These are phyloP conservation scores for Ginglymostoma cirratum DNA, from an alignment of 2,113 vertebrate species.

Conservation along the genomic window DNA sequence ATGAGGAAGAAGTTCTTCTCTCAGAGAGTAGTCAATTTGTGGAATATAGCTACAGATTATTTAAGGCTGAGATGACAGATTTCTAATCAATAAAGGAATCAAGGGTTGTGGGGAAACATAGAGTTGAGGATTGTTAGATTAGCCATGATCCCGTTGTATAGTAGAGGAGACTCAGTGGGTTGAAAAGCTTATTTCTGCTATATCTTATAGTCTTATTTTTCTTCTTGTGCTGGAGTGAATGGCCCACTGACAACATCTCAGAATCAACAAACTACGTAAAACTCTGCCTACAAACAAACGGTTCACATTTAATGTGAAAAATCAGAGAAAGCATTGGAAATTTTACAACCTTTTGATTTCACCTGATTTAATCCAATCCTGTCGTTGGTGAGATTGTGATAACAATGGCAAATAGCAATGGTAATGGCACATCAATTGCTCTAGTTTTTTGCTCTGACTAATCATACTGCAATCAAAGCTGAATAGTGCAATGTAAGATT, in stretches of 20 bases:
- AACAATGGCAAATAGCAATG: not conserved
- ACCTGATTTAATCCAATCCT: not conserved
- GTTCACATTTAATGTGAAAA: not conserved
- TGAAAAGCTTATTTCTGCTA: no score
- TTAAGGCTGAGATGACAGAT: no score
- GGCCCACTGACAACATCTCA: not conserved
- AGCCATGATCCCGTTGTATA: no score
- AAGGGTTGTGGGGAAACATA: no score
- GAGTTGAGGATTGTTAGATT: no score
- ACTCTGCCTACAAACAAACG: not conserved
- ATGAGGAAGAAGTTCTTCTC: no score
- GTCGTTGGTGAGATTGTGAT: not conserved
- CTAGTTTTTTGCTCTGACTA: not conserved
- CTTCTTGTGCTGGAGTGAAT: not conserved
- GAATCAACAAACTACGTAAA: not conserved
- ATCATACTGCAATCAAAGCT: conserved; percentile 21
- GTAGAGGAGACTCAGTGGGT: no score
- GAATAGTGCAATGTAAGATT: conserved; percentile 15
- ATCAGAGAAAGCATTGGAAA: not conserved
- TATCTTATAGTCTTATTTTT: not conserved
- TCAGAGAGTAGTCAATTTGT: no score
- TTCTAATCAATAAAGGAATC: no score
- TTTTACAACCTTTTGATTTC: not conserved
- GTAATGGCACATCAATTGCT: conserved; percentile 9
- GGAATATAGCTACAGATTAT: no score